Base-by-base conservation (phyloP, 2,113 vertebrate species). In the Suncus etruscus region DNA sequence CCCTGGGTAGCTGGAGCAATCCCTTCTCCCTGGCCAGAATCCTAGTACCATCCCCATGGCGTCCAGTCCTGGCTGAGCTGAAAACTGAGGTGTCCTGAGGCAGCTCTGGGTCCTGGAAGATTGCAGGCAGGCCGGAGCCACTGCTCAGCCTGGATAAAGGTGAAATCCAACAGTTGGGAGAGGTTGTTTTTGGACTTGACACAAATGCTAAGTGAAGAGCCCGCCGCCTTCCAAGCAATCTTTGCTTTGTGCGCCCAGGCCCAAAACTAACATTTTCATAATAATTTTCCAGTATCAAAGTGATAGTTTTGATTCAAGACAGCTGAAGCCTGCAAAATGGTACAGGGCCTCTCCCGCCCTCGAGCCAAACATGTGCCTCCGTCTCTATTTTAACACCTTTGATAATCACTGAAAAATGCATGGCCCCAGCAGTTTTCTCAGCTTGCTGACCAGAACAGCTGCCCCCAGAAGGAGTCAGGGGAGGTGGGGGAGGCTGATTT, bases 251-350 rank as follows among this genome's bases (percentile, higher is more conserved):
- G 91, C 95, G 96, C 78, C 93, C 90, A 97, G 97, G 96, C 97
- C 98, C 98, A 98, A 98, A 98, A 98, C 98, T 98, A 98, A 98
- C 98, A 98, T 98, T 98, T 98, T 98, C 97, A 97, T 97, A 98
- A 98, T 98, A 98, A 98, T 98, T 98, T 98, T 98, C 98, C 97
- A 98, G 98, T 98, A 98, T 98, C 98, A 98, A 98, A 98, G 98
- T 98, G 97, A 97, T 98, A 97, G 97, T 97, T 98, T 98, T 98
- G 97, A 98, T 97, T 97, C 97, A 97, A 98, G 97, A 97, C 97
- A 98, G 98, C 97, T 98, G 97, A 98, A 98, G 97, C 95, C 95
- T 97, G 96, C 97, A 98, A 95, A 98, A 97, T 94, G 94, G 93
- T 91, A 96, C 14, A 97, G 90, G 87, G 98, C 95, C 97, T 97